A percentile compares a stretch with the other conserved stretches of the same genome.
These are phyloP conservation scores for Phrynosoma platyrhinos DNA, from an alignment of 2,113 vertebrate genomes.

Conservation along the genomic window DNA sequence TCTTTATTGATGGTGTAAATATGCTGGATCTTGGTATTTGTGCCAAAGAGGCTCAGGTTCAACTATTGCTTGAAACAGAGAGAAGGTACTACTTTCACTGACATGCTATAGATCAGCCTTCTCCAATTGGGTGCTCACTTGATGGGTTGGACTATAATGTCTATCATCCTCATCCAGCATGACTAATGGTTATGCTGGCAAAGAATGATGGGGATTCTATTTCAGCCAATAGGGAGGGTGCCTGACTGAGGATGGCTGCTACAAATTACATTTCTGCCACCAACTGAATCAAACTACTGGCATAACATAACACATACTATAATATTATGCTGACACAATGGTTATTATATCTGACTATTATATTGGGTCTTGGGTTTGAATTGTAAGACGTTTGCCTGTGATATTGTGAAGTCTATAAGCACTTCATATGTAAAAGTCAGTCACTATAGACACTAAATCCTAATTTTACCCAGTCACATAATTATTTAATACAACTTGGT, in stretches of 20 bases:
- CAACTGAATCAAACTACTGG: background rate
- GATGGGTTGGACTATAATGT: too few species aligned
- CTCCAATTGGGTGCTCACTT: too few species aligned
- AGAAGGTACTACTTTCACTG: too few species aligned
- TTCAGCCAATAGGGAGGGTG: too few species aligned
- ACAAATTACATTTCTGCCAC: background rate
- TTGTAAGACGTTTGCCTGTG: background rate
- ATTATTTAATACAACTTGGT: background rate
- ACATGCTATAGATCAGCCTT: background rate
- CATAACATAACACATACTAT: background rate
- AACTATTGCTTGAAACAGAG: too few species aligned
- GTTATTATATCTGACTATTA: background rate
- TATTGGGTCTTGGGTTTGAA: background rate
- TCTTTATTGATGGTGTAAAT: too few species aligned
- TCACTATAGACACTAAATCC: background rate
- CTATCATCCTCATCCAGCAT: too few species aligned
- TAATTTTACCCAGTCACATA: background rate
- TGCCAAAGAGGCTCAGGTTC: too few species aligned
- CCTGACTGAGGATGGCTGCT: background rate
- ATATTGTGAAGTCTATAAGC: background rate
- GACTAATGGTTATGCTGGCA: too few species aligned
- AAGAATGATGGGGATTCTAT: too few species aligned
- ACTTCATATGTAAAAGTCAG: conserved; percentile 1
- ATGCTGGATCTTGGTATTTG: too few species aligned
- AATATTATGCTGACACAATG: background rate